phyloP scores from a whole-genome alignment of 2,888 invertebrate genomes.

The Nesidiocoris tenuis region DNA sequence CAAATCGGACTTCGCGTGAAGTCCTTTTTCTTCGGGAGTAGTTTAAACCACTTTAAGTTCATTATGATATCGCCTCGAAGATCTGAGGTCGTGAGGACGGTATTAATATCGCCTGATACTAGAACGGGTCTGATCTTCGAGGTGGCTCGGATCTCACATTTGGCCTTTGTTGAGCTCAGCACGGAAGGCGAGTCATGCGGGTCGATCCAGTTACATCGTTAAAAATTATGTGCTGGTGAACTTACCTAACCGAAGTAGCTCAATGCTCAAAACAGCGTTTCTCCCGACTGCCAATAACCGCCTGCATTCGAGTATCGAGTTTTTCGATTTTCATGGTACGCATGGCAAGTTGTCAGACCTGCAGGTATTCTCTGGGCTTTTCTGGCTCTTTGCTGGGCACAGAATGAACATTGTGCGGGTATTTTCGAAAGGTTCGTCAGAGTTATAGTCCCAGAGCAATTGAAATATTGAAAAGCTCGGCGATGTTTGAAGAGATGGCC shows the following conservation, averaged over 20 bases:
- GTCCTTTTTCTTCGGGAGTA: too few relatives aligned
- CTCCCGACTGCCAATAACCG: not conserved
- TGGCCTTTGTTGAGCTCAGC: not conserved
- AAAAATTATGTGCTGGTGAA: too few relatives aligned
- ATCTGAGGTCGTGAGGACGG: not conserved
- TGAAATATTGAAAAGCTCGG: too few relatives aligned
- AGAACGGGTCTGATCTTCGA: not conserved
- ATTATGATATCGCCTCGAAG: not conserved
- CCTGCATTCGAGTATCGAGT: not conserved
- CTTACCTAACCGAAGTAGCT: not conserved
- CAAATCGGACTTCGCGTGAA: not conserved
- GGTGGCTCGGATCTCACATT: not conserved
- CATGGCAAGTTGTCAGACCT: too few relatives aligned
- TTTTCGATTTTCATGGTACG: too few relatives aligned
- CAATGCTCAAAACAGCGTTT: not conserved
- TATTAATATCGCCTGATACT: not conserved
- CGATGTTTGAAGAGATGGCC: too few relatives aligned
- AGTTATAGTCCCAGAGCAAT: too few relatives aligned
- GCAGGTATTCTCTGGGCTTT: too few relatives aligned
- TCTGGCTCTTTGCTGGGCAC: too few relatives aligned
- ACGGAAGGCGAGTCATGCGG: not conserved
- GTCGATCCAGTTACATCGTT: not conserved
- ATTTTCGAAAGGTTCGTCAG: too few relatives aligned
- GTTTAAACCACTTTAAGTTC: too few relatives aligned
- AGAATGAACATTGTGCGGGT: too few relatives aligned